phyloP scores from a whole-genome alignment of 1,140 invertebrate genomes.

The Archivesica marissinica region DNA sequence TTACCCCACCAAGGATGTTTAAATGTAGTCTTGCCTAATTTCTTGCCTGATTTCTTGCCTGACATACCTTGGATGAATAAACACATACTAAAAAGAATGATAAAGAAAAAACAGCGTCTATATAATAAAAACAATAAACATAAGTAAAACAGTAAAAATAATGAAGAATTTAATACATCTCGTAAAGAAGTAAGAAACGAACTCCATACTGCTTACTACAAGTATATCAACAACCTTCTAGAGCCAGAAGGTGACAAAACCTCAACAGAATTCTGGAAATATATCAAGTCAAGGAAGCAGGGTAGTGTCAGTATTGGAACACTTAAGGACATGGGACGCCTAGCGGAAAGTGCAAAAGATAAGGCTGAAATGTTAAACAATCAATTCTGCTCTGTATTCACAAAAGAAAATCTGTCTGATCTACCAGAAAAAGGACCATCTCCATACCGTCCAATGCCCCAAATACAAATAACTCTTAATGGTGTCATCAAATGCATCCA shows the following conservation, averaged over 20 bases:
- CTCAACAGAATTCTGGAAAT: slow-evolving; percentile 51
- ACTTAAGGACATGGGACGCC: slow-evolving; percentile 12
- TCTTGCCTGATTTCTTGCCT: too few relatives aligned
- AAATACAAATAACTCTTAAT: neutral
- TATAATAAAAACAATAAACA: too few relatives aligned
- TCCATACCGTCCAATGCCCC: neutral
- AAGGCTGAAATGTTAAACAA: slow-evolving; percentile 22
- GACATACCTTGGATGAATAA: slow-evolving; percentile 44
- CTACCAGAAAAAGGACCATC: slow-evolving; percentile 6
- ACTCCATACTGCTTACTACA: slow-evolving; percentile 29
- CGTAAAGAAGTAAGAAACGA: slow-evolving; percentile 2
- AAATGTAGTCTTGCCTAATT: too few relatives aligned
- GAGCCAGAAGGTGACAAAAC: slow-evolving; percentile 41
- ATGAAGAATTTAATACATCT: neutral
- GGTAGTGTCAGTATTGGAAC: slow-evolving; percentile 38
- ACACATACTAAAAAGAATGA: slow-evolving; percentile 46
- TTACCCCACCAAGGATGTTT: too few relatives aligned
- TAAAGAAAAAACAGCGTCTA: slow-evolving; percentile 24
- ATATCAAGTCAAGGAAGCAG: slow-evolving; percentile 43
- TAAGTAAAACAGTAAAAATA: neutral
- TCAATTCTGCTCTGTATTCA: slow-evolving; percentile 35
- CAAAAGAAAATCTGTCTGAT: slow-evolving; percentile 13
- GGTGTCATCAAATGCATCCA: slow-evolving; percentile 1
- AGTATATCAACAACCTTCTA: slow-evolving; percentile 45
- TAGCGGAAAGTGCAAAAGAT: neutral